A percentile compares a stretch with the other conserved stretches of the same genome.
phyloP scores from a whole-genome alignment of 2,888 invertebrate genomes.

The Perizoma flavofasciatum region DNA sequence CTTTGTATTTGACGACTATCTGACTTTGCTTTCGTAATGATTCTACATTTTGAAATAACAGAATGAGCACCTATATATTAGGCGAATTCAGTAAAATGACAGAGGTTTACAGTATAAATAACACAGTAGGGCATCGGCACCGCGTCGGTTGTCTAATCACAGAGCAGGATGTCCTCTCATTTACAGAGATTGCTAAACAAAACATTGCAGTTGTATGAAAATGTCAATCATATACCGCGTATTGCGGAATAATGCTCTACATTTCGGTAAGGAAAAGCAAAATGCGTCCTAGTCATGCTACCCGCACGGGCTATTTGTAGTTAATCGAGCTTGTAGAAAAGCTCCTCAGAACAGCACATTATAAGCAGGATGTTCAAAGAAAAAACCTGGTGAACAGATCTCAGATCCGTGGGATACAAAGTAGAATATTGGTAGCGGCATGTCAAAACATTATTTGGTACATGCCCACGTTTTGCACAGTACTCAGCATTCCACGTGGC shows the following conservation, averaged over 20 bases:
- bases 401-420: no score
- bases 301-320: no score
- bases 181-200: conserved; percentile 49
- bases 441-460: no score
- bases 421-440: no score
- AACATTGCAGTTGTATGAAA: conserved; percentile 33
- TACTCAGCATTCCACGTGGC: no score
- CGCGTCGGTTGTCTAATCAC: conserved; percentile 53
- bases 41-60: conserved; percentile 20
- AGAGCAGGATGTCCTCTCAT: conserved; percentile 49
- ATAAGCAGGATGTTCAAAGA: no score
- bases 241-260: conserved; percentile 3
- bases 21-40: conserved; percentile 7
- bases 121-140: conserved; percentile 48
- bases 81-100: conserved; percentile 44
- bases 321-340: no score
- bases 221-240: conserved; percentile 9
- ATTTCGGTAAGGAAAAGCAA: background rate
- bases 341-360: no score
- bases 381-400: no score
- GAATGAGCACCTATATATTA: conserved; percentile 20
- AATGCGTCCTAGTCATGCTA: no score
- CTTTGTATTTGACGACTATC: background rate
- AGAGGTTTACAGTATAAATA: conserved; percentile 40
- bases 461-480: no score